A percentile compares a stretch with the other conserved stretches of the same genome.
Evolutionary conservation across 35 echinoderm and acorn worm species (phyloP).

Genomic region (Apostichopus japonicus): DNA sequence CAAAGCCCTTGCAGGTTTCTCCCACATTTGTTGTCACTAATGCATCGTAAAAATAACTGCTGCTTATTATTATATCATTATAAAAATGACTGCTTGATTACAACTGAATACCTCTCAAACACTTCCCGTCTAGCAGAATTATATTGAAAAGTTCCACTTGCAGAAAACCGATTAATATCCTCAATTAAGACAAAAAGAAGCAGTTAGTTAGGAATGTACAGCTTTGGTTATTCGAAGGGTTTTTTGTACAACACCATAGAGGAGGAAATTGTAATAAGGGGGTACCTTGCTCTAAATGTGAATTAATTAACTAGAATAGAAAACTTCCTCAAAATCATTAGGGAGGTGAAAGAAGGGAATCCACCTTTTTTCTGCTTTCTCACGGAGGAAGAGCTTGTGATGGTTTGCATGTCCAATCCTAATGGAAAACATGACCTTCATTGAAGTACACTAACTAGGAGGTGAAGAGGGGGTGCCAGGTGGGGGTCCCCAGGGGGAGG

Average conservation of each 20-base stretch:
- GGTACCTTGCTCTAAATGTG: background rate
- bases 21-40: too few relatives aligned
- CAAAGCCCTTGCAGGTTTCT: too few relatives aligned
- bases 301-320: background rate
- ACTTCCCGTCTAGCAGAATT: too few relatives aligned
- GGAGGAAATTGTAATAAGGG: background rate
- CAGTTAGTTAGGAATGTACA: background rate
- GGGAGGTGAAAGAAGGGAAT: background rate
- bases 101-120: too few relatives aligned
- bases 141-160: background rate
- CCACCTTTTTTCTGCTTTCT: background rate
- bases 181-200: background rate
- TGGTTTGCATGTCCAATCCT: too few relatives aligned
- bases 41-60: too few relatives aligned
- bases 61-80: too few relatives aligned
- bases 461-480: too few relatives aligned
- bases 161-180: background rate
- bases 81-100: too few relatives aligned
- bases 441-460: too few relatives aligned
- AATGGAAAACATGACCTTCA: too few relatives aligned
- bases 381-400: background rate
- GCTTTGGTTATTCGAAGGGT: background rate
- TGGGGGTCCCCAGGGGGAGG: too few relatives aligned
- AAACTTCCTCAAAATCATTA: background rate
- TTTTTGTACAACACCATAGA: background rate